Conservation (phyloP, 2,888 invertebrate species). For the Drosophila neotestacea region DNA sequence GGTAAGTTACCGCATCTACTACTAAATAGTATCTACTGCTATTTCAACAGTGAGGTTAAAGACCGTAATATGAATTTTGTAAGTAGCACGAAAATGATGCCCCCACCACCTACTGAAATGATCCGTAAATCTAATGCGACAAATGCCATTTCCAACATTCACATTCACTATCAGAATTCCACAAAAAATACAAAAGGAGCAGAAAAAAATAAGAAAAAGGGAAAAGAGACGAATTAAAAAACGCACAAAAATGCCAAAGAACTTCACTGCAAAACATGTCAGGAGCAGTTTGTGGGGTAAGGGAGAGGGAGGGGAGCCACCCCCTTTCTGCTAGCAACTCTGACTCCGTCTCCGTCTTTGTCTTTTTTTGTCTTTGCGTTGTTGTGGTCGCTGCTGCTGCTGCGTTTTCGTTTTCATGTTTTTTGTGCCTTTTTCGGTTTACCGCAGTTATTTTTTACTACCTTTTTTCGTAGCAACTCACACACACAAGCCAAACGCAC, state of each 20-base stretch:
- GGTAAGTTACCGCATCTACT: conserved; percentile 60
- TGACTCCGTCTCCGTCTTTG: conserved; percentile 27
- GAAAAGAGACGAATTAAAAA: conserved; percentile 51
- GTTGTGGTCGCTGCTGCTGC: conserved; percentile 58
- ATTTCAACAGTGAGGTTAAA: conserved; percentile 16
- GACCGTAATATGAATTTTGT: conserved; percentile 34
- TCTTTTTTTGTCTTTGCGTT: conserved; percentile 67
- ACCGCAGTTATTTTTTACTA: conserved; percentile 82
- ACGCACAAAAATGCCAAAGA: conserved; percentile 57
- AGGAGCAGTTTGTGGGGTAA: background rate
- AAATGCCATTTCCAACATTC: conserved; percentile 44
- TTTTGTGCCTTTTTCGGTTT: conserved; percentile 81
- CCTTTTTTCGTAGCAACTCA: conserved; percentile 76
- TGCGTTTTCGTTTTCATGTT: conserved; percentile 78
- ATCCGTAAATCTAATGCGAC: conserved; percentile 53
- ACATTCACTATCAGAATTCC: conserved; percentile 49
- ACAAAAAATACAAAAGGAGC: background rate
- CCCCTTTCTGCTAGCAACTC: background rate
- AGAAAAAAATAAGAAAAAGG: conserved; percentile 11
- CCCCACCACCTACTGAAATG: conserved; percentile 8
- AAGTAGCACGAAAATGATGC: conserved; percentile 61
- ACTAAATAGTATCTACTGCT: background rate
- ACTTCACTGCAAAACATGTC: conserved; percentile 56
- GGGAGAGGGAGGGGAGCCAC: background rate
- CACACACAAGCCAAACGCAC: conserved; percentile 30